Evolutionary conservation across 2,888 invertebrate species (phyloP).

Genomic region (Parnassius mnemosyne): DNA sequence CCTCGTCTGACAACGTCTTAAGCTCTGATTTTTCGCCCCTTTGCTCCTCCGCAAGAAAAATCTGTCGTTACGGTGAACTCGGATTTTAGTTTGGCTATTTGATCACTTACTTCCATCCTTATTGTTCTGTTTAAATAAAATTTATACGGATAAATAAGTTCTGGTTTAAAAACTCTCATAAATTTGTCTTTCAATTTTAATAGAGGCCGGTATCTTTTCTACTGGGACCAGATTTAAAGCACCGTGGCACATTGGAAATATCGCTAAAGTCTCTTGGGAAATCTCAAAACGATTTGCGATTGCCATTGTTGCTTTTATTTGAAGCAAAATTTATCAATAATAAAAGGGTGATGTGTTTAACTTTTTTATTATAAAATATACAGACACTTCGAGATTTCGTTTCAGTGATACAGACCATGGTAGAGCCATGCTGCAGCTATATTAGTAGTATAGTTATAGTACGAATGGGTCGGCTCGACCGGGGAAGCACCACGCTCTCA

Average conservation of each 20-base stretch:
- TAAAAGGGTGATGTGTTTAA: constrained; percentile 67
- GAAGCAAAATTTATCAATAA: constrained; percentile 66
- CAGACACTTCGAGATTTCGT: constrained; percentile 49
- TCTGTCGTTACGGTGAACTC: no score
- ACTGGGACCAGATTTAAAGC: constrained; percentile 48
- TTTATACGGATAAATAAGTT: constrained; percentile 39
- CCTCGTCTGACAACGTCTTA: no score
- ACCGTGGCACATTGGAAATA: constrained; percentile 51
- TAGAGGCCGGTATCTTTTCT: constrained; percentile 48
- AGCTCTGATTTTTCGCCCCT: no score
- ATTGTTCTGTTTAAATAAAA: constrained; percentile 6
- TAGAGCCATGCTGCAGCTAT: no score
- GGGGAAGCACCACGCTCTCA: no score
- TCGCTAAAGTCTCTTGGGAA: constrained; percentile 53
- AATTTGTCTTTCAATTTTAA: constrained; percentile 57
- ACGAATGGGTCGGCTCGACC: no score
- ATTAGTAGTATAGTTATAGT: no score
- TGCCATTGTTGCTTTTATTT: constrained; percentile 54
- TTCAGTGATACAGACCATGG: constrained; percentile 50
- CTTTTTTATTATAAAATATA: constrained; percentile 61
- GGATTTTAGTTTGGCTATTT: no score
- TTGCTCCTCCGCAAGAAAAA: no score
- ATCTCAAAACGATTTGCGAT: constrained; percentile 60
- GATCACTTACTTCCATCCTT: no score
- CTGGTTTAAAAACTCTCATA: constrained; percentile 52